Evolutionary conservation across 2,113 vertebrate genomes (phyloP).

Genomic region (Sterna hirundo): DNA sequence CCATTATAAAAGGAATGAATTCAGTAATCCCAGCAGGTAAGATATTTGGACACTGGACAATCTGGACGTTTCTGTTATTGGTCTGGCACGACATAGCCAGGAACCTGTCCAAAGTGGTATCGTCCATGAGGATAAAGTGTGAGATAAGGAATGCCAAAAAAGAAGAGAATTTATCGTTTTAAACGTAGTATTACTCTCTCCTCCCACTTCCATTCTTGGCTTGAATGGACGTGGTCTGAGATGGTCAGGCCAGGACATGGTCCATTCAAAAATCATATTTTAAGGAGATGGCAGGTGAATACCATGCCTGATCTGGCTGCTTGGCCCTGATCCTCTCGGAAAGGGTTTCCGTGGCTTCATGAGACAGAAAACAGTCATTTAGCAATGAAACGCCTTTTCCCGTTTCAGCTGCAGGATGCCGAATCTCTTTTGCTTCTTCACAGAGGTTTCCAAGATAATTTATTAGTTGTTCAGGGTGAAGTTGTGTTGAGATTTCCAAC

Average conservation of each 20-base stretch:
- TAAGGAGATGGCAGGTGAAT: not conserved
- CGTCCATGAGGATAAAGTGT: not conserved
- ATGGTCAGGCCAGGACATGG: not conserved
- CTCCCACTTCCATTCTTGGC: not conserved
- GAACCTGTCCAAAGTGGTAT: not conserved
- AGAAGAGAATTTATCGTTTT: not conserved
- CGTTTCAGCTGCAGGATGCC: rapidly evolving
- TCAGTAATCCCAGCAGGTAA: not conserved
- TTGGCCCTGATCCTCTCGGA: not conserved
- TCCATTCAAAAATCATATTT: not conserved
- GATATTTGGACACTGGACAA: not conserved
- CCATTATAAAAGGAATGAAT: not conserved
- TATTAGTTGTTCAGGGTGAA: not conserved
- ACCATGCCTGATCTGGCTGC: not conserved
- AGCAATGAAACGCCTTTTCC: not conserved
- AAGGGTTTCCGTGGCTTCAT: not conserved
- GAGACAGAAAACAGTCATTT: not conserved
- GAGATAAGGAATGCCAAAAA: not conserved
- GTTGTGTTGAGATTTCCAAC: not conserved
- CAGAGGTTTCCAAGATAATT: not conserved
- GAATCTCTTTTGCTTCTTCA: not conserved
- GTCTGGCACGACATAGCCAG: not conserved
- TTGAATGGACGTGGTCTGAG: not conserved
- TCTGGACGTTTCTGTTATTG: not conserved
- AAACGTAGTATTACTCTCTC: not conserved